Percentiles rank a stretch among this genome's conserved stretches.
Evolutionary conservation across 1,140 invertebrate genomes (phyloP).

Genomic region (Nephotettix cincticeps): DNA sequence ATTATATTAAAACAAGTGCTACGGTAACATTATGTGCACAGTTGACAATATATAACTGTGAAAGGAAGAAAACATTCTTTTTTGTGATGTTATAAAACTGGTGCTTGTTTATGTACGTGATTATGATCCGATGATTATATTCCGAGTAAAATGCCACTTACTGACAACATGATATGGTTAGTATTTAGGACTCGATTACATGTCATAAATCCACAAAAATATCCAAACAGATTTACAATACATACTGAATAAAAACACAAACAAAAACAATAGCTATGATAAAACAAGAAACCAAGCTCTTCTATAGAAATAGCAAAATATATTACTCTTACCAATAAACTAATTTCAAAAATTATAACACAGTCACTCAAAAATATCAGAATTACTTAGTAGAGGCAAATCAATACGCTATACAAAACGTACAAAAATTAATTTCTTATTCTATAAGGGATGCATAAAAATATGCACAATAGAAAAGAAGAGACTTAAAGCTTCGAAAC

Average conservation of each 20-base stretch:
- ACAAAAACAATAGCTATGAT: background rate
- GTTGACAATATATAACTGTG: too few relatives aligned
- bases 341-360: background rate
- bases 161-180: slow-evolving; percentile 9
- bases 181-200: background rate
- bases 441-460: background rate
- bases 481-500: background rate
- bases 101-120: too few relatives aligned
- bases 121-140: too few relatives aligned
- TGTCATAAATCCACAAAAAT: slow-evolving; percentile 8
- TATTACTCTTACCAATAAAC: slow-evolving; percentile 11
- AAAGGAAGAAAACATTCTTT: too few relatives aligned
- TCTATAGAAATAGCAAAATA: slow-evolving; percentile 4
- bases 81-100: too few relatives aligned
- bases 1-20: too few relatives aligned
- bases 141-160: too few relatives aligned
- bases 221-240: background rate
- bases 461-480: background rate
- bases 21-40: too few relatives aligned
- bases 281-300: background rate
- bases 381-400: background rate
- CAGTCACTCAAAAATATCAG: too few relatives aligned
- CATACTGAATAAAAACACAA: background rate
- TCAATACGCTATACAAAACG: slow-evolving; percentile 3
- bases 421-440: slow-evolving; percentile 1